Base-by-base conservation (phyloP, 2,797 vertebrate genomes). In the Takifugu ocellatus region DNA sequence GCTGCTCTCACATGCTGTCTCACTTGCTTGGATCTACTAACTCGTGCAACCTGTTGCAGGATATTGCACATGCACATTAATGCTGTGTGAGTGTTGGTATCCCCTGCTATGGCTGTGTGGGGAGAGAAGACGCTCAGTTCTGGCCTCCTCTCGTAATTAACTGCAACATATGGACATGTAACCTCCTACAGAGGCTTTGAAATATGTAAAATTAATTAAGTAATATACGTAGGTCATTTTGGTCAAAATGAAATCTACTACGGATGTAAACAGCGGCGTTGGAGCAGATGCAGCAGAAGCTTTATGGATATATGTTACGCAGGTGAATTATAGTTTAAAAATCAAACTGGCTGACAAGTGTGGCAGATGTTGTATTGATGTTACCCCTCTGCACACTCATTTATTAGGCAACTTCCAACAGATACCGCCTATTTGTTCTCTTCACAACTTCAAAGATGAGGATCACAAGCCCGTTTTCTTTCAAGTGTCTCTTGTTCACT, bases 21-120 rank as follows among this genome's bases (percentile, higher is more conserved):
- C 63, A 63, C 56, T 72, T 59, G 57, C 61, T 78, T 70, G 58
- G 78, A 81, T 84, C 62, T 56, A 61, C 59, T 43, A 69, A 54
- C 56, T 70, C 76, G 73, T 74, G 62, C 68, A 78, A 86, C 79
- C 59, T 79, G 74, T 84, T 78, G 76, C 64, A 58, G 51, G 47
- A 74, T 9, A 84, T 84, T 80, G 76, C 63, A 81, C 54, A 68
- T 70, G 62, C 39, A 10, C 25, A 6, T 39, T 46, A 51, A 43
- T 74, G 70, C 75, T 75, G 78, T 21, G 73, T 84, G 63, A 75
- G 81, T 75, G 81, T 14, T 80, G 74, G 4, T 63, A 51, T 54
- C 76, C 60, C 62, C 17, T 55, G 52, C 74, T 63, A 74, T 72
- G 67, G 64, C 56, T 61, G 11, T 66, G 73, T 52, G 62, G 31